phyloP scores from a whole-genome alignment of 2,113 vertebrate genomes.

The Eublepharis macularius region DNA sequence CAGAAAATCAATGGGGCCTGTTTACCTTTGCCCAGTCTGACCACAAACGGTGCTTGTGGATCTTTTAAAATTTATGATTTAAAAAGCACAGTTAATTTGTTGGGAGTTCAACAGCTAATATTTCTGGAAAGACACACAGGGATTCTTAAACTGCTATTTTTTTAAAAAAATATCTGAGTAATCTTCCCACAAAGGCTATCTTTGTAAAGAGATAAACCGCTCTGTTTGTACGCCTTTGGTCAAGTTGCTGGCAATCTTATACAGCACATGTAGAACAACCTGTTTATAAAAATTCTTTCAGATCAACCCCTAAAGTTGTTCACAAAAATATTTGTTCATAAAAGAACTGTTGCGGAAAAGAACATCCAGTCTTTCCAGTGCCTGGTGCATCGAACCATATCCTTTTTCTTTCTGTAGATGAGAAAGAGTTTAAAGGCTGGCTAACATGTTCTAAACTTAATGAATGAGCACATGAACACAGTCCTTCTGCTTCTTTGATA shows the following conservation, averaged over 20 bases:
- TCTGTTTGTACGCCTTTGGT: neutral
- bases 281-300: slow-evolving; percentile 31
- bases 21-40: slow-evolving; percentile 24
- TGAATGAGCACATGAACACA: neutral
- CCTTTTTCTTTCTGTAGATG: neutral
- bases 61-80: neutral
- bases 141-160: neutral
- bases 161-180: neutral
- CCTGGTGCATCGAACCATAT: neutral
- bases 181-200: neutral
- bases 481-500: neutral
- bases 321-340: slow-evolving; percentile 32
- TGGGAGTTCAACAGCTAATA: neutral
- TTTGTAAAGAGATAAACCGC: slow-evolving; percentile 3
- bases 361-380: slow-evolving; percentile 5
- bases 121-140: neutral
- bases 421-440: neutral
- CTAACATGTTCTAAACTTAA: neutral
- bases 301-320: neutral
- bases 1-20: neutral
- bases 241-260: slow-evolving; percentile 12
- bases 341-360: slow-evolving; percentile 1
- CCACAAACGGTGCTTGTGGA: neutral
- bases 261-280: neutral
- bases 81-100: neutral